Conservation (phyloP, 2,888 invertebrate genomes). For the Chloroclysta siterata region DNA sequence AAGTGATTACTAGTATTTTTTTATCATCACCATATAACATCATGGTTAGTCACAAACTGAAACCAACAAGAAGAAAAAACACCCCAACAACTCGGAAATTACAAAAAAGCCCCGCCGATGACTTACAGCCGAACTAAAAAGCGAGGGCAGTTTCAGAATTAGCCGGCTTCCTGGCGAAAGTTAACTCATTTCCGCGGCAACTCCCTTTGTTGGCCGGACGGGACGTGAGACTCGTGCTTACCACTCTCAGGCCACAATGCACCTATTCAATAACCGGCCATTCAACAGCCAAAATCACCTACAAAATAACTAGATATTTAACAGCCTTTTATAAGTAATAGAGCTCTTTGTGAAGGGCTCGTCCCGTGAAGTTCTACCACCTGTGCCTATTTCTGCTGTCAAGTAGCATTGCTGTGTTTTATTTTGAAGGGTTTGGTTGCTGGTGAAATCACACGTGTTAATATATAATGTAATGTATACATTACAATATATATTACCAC, state of each 20-base stretch:
- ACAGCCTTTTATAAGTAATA: background rate
- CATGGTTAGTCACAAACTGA: background rate
- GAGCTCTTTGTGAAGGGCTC: too few relatives aligned
- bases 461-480: too few relatives aligned
- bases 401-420: too few relatives aligned
- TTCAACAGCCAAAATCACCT: background rate
- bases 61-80: background rate
- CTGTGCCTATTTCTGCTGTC: too few relatives aligned
- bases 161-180: conserved; percentile 61
- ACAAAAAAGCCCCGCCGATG: conserved; percentile 28
- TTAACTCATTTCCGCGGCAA: conserved; percentile 78
- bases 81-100: conserved; percentile 24
- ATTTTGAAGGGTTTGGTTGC: too few relatives aligned
- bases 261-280: conserved; percentile 6
- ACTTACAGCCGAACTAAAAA: conserved; percentile 33
- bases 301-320: background rate
- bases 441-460: too few relatives aligned
- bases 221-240: conserved; percentile 56
- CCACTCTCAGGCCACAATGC: conserved; percentile 58
- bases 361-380: too few relatives aligned
- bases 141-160: conserved; percentile 47
- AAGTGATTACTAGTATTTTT: too few relatives aligned
- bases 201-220: conserved; percentile 61
- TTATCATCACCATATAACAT: too few relatives aligned
- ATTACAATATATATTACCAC: too few relatives aligned